Evolutionary conservation across 2,797 vertebrate genomes (phyloP).

Genomic region (Darevskia nairensis): DNA sequence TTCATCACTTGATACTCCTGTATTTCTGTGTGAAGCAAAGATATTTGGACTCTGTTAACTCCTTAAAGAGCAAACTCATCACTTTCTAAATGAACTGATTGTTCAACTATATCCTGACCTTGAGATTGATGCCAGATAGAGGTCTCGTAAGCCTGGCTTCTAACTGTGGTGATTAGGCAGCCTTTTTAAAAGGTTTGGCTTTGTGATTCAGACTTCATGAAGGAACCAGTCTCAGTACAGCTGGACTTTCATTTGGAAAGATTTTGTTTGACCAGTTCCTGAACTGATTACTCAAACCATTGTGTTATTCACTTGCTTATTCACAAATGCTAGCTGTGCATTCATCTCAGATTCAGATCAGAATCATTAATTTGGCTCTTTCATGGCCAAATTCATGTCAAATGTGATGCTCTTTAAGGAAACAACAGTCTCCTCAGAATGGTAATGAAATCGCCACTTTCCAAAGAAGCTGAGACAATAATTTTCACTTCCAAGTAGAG

Average conservation of each 20-base stretch:
- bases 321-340: conserved; percentile 39
- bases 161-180: neutral
- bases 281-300: conserved; percentile 24
- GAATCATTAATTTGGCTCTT: conserved; percentile 5
- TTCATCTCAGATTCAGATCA: conserved; percentile 36
- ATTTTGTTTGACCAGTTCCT: conserved; percentile 13
- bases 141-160: neutral
- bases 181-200: neutral
- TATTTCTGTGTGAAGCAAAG: conserved; percentile 36
- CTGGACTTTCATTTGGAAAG: conserved; percentile 12
- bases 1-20: conserved; percentile 58
- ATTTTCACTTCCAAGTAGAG: conserved; percentile 18
- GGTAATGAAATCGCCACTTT: neutral
- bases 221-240: neutral
- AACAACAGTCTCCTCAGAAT: neutral
- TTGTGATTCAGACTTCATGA: neutral
- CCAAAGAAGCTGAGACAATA: conserved; percentile 9
- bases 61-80: conserved; percentile 5
- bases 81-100: conserved; percentile 9
- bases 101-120: conserved; percentile 49
- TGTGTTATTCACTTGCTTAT: neutral
- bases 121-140: conserved; percentile 38
- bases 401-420: neutral
- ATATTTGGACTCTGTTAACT: conserved; percentile 30
- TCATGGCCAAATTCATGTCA: neutral